Conservation (phyloP, 2,888 invertebrate species). For the Leptodirus hochenwartii region DNA sequence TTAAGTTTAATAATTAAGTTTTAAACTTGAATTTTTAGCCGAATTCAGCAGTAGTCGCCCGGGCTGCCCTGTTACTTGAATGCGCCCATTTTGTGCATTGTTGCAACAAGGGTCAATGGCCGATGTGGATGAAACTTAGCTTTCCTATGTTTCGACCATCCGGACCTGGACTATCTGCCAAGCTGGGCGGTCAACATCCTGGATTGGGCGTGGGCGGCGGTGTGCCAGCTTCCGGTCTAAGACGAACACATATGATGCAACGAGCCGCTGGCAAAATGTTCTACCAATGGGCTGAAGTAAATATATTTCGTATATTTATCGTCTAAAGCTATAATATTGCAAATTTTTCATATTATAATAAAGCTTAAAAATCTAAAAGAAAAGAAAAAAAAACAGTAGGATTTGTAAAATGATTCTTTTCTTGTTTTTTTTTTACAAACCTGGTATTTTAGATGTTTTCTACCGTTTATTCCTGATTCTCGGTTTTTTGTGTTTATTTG, state of each 20-base stretch:
- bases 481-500: conserved; percentile 6
- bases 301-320: conserved; percentile 9
- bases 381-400: conserved; percentile 4
- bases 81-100: conserved; percentile 93
- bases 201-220: conserved; percentile 19
- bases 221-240: conserved; percentile 27
- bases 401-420: no score
- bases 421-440: not conserved
- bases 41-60: conserved; percentile 81
- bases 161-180: conserved; percentile 39
- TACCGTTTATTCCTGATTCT: not conserved
- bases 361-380: conserved; percentile 1
- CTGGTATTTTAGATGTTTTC: not conserved
- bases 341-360: no score
- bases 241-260: conserved; percentile 53
- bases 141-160: conserved; percentile 55
- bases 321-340: no score
- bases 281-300: conserved; percentile 89
- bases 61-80: conserved; percentile 84
- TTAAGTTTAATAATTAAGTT: conserved; percentile 1
- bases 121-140: conserved; percentile 89
- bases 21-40: conserved; percentile 39
- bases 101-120: conserved; percentile 98
- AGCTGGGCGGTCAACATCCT: no score
- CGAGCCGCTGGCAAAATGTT: conserved; percentile 92